Conservation (phyloP, 2,113 vertebrate genomes). For the Lophochroa leadbeateri region DNA sequence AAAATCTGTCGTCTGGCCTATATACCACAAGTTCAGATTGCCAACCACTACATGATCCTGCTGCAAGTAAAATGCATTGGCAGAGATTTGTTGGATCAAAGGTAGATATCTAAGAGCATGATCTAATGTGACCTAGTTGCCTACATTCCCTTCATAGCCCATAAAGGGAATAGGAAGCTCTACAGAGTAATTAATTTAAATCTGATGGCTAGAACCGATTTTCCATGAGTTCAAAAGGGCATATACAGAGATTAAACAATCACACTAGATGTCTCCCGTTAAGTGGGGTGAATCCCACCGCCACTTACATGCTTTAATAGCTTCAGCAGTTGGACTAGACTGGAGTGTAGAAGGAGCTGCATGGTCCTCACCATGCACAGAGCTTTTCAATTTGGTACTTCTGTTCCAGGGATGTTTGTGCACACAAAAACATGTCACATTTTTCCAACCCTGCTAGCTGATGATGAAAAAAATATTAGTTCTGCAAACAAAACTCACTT, state of each 20-base stretch:
- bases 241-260: not conserved
- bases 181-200: not conserved
- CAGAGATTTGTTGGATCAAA: not conserved
- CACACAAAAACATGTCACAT: not conserved
- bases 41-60: not conserved
- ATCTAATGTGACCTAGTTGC: not conserved
- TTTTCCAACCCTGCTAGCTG: not conserved
- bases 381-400: not conserved
- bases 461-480: not conserved
- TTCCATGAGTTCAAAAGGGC: not conserved
- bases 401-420: not conserved
- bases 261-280: not conserved
- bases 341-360: not conserved
- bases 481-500: not conserved
- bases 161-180: not conserved
- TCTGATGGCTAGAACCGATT: not conserved
- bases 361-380: not conserved
- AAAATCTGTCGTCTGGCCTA: not conserved
- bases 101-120: not conserved
- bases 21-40: not conserved
- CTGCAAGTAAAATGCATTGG: not conserved
- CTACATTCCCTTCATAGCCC: not conserved
- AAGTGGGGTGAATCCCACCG: not conserved
- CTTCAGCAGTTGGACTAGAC: not conserved
- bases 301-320: not conserved